phyloP scores from a whole-genome alignment of 2,888 invertebrate species.

The Steinernema carpocapsae region DNA sequence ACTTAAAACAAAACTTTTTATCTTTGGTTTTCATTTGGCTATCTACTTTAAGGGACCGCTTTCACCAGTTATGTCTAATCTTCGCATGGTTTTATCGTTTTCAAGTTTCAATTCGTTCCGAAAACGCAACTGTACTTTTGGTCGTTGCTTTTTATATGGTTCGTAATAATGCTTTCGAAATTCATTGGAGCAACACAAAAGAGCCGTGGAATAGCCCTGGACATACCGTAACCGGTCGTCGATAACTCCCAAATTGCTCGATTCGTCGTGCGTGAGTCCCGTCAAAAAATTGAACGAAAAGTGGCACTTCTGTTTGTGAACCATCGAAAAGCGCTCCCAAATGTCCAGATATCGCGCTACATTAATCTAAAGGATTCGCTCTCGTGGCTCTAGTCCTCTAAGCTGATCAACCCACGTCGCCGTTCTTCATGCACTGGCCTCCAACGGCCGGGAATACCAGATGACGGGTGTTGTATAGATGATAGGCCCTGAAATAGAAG shows the following conservation, averaged over 20 bases:
- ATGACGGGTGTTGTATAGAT: constrained; percentile 48
- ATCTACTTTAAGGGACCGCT: too few species aligned
- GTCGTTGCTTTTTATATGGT: too few species aligned
- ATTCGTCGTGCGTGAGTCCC: constrained; percentile 68
- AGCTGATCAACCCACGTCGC: constrained; percentile 38
- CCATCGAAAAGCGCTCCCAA: constrained; percentile 66
- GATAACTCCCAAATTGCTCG: constrained; percentile 61
- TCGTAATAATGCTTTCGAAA: too few species aligned
- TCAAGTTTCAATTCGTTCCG: too few species aligned
- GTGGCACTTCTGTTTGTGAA: constrained; percentile 67
- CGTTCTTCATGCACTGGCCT: constrained; percentile 45
- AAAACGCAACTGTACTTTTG: too few species aligned
- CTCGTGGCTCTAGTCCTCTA: background rate
- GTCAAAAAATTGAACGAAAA: constrained; percentile 70
- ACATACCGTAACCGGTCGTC: constrained; percentile 40
- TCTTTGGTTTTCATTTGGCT: too few species aligned
- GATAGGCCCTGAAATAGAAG: constrained; percentile 69
- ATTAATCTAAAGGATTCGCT: constrained; percentile 37
- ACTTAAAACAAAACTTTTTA: too few species aligned
- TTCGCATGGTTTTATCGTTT: too few species aligned
- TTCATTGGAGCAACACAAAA: too few species aligned
- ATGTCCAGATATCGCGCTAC: constrained; percentile 52
- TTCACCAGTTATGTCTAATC: too few species aligned
- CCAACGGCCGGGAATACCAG: constrained; percentile 39
- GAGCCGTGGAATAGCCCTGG: too few species aligned